Base-by-base conservation (phyloP, 1,140 invertebrate species). In the Temnothorax curvispinosus region DNA sequence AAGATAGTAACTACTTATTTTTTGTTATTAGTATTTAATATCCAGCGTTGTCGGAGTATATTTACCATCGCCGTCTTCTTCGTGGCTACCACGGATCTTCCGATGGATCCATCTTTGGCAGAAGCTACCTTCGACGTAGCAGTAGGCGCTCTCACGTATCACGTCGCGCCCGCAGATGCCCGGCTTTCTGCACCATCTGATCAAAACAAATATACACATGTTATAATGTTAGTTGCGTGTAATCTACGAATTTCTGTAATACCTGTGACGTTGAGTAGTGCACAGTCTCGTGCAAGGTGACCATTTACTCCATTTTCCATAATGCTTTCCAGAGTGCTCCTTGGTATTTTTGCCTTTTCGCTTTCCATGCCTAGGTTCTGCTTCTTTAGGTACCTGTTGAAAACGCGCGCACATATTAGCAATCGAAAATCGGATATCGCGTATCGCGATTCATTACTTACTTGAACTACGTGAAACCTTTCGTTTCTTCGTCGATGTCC, bases 91-190 rank as follows among this genome's bases (percentile, higher is more conserved):
- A 86, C 95, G 95, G 93, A 96, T 96, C 90, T 94, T 96, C 87
- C 94, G 94, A 18, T 97, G 96, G 44, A 98, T 96, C 96, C 97
- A 98, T 64, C 96, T 96, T 92, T 98, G 97, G 93, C 98, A 98
- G 86, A 96, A 97, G 81, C 97, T 97, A 60, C 97, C 97, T 91
- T 98, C 97, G 2, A 97, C 96, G 92, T 98, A 98, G 92, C 98
- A 99, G 89, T 98, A 98, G 7, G 98, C 98, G 3, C 97, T 97
- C 94, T 99, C 97, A 86, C 97, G 96, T 87, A 98, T 96, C 64
- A 97, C 96, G 92, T 97, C 97, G 54, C 96, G 96, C 0, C 97
- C 96, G 92, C 98, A 99, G 85, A 97, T 95, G 18, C 96, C 96
- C 15, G 96, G 96, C 91, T 97, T 97, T 90, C 96, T 97, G 93